Base-by-base conservation (phyloP, 1,140 invertebrate genomes). In the Eciton burchellii region DNA sequence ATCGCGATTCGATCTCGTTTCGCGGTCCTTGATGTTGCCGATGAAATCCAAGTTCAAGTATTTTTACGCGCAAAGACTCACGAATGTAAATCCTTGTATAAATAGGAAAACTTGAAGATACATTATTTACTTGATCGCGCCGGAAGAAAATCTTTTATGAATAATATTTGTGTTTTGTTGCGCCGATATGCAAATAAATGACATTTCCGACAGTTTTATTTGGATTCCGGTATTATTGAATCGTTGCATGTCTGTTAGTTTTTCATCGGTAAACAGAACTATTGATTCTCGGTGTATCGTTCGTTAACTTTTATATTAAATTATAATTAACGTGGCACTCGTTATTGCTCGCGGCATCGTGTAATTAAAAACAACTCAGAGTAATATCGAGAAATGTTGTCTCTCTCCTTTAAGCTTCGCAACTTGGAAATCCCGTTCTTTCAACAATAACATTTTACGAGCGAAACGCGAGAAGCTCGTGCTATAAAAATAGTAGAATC, bases 181-280 rank as follows among this genome's bases (percentile, higher is more conserved):
- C 6, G 41, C 41, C 35, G 3, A 29, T 45, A 68, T 70, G 49
- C 21, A 57, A 79, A 70, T 79, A 68, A 24, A 43, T 79, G 52
- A 79, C 63, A 79, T 70, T 70, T 79, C 35, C 63, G 63, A 79
- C 74, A 68, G 63, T 79, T 74, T 74, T 79, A 70, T 79, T 79
- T 79, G 52, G 24, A 68, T 57, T 70, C 24, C 63, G 12, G n/a
- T 79, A 79, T 79, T 79, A 79, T 79, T 70, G 74, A 70, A 70
- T 70, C 63, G 63, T 70, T 49, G 49, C 74, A 79, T 49, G 63
- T 79, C 49, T 79, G 74, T 79, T 79, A 79, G 63, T 79, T 79
- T 79, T 79, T 79, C 41, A 79, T 79, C 63, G 63, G 24, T 43
- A 79, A 68, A 79, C 49, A 79, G 35, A 79, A 68, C 45, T 70